phyloP scores from a whole-genome alignment of 2,888 invertebrate species.

The Eristalinus aeneus region DNA sequence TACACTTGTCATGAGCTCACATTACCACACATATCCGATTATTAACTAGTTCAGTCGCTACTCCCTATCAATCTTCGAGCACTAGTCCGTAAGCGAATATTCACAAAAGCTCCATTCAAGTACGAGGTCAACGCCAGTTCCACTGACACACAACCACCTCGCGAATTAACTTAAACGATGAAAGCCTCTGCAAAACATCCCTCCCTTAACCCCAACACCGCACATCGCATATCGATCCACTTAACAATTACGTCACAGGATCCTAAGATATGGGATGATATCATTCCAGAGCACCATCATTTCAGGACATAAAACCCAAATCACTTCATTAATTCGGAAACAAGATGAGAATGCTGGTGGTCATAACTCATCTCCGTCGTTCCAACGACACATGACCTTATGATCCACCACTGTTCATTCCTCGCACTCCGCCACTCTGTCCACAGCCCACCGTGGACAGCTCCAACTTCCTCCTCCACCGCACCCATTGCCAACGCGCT shows the following conservation, averaged over 20 bases:
- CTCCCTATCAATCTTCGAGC: neutral
- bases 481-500: conserved; percentile 10
- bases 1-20: neutral
- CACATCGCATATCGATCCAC: neutral
- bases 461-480: neutral
- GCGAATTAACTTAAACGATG: neutral
- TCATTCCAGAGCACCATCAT: neutral
- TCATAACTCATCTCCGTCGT: conserved; percentile 10
- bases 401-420: neutral
- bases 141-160: neutral
- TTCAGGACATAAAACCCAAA: neutral
- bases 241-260: conserved; percentile 15
- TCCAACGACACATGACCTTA: conserved; percentile 13
- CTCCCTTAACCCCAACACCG: neutral
- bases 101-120: neutral
- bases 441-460: neutral
- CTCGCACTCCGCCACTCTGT: neutral
- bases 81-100: neutral
- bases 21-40: neutral
- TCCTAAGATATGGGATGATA: neutral
- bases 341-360: conserved; percentile 1
- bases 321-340: conserved; percentile 14
- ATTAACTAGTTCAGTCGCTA: neutral
- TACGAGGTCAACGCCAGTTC: neutral
- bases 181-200: neutral